Percentiles rank a stretch among this genome's conserved stretches.
phyloP scores from a whole-genome alignment of 2,888 invertebrate genomes.

The Amphimallon solstitiale region DNA sequence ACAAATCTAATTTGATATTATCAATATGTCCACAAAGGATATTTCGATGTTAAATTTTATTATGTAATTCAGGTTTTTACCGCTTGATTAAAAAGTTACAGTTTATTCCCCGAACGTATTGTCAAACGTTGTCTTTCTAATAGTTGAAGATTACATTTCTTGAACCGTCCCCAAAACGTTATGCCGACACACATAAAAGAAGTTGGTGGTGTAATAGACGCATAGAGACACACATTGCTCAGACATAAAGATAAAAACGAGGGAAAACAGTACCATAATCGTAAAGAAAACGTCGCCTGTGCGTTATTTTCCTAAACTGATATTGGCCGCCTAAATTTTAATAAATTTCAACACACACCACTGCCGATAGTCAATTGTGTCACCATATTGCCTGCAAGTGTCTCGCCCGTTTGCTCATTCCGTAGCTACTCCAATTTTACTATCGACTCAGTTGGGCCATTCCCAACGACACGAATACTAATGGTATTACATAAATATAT shows the following conservation, averaged over 20 bases:
- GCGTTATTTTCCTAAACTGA: constrained; percentile 14
- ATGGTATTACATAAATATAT: no score
- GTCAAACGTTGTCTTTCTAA: no score
- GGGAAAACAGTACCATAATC: not conserved
- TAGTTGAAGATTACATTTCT: no score
- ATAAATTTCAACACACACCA: constrained; percentile 6
- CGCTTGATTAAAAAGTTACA: no score
- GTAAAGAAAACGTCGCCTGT: constrained; percentile 14
- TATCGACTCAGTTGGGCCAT: not conserved
- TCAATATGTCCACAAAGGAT: no score
- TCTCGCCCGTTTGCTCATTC: not conserved
- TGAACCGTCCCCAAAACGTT: no score
- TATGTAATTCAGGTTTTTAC: no score
- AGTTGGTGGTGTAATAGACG: no score
- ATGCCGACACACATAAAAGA: no score
- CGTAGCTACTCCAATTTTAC: constrained; percentile 8
- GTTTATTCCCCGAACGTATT: no score
- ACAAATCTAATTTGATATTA: no score
- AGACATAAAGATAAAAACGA: constrained; percentile 19
- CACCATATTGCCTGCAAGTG: not conserved
- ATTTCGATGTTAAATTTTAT: no score
- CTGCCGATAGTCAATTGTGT: constrained; percentile 1
- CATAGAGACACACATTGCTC: constrained; percentile 1
- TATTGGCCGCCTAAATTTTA: constrained; percentile 8
- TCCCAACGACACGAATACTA: not conserved